Evolutionary conservation across 2,797 vertebrate species (phyloP).

Genomic region (Numenius phaeopus): DNA sequence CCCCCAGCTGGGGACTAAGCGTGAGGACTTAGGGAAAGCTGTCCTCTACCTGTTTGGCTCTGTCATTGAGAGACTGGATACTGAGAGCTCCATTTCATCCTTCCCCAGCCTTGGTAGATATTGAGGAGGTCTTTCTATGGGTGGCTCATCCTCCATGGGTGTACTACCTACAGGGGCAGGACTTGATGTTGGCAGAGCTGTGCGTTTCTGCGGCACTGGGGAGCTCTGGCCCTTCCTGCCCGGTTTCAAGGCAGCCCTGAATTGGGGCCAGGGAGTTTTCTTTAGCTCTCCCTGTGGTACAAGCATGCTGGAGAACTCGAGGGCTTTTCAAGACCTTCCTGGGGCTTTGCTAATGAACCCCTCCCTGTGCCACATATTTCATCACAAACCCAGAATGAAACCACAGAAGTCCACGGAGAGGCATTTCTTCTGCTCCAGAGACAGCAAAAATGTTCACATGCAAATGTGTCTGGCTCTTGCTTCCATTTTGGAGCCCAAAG

Average conservation of each 20-base stretch:
- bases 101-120: background rate
- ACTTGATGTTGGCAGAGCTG: background rate
- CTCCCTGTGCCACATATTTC: conserved; percentile 33
- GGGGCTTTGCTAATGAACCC: background rate
- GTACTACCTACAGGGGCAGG: background rate
- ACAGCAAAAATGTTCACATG: background rate
- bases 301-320: background rate
- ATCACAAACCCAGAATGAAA: conserved; percentile 7
- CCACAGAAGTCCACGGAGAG: background rate
- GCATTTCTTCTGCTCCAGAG: conserved; percentile 12
- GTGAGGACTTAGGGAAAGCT: background rate
- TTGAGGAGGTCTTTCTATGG: rapidly evolving
- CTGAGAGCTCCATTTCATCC: background rate
- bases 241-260: background rate
- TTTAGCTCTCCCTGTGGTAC: background rate
- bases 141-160: background rate
- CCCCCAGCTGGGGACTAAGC: rapidly evolving
- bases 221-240: background rate
- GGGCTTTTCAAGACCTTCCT: conserved; percentile 6
- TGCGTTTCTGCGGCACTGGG: rapidly evolving
- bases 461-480: background rate
- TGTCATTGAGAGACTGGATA: background rate
- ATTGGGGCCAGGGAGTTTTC: background rate
- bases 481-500: background rate
- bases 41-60: background rate